Evolutionary conservation across 2,113 vertebrate species (phyloP).

Genomic region (Hystrix brachyura): DNA sequence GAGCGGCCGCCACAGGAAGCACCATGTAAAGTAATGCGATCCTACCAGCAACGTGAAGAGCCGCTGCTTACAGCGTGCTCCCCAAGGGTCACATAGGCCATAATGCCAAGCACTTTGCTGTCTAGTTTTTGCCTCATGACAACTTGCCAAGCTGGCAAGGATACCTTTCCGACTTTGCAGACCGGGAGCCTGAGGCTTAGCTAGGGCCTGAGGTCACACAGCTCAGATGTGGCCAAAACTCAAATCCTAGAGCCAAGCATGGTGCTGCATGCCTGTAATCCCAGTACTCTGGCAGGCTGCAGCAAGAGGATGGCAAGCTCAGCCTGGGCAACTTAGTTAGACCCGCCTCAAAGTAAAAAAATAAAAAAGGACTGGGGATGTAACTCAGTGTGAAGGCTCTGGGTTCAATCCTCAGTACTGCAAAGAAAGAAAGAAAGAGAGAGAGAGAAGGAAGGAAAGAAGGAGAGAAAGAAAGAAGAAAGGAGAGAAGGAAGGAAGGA

Average conservation of each 20-base stretch:
- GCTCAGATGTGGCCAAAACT: background rate
- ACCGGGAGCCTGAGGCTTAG: background rate
- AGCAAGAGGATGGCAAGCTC: background rate
- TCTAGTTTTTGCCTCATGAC: background rate
- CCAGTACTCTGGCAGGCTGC: background rate
- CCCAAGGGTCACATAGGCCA: background rate
- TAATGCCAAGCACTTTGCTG: accelerated
- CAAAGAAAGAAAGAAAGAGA: background rate
- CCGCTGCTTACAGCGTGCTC: background rate
- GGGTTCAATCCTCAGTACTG: background rate
- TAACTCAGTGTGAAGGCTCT: background rate
- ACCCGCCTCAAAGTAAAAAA: background rate
- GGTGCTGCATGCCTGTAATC: background rate
- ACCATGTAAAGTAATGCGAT: background rate
- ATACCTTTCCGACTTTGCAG: background rate
- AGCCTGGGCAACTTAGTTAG: background rate
- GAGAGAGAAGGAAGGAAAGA: too few species aligned
- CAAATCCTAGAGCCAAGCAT: background rate
- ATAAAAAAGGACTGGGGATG: background rate
- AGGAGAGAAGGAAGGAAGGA: too few species aligned
- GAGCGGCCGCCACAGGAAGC: background rate
- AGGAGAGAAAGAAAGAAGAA: too few species aligned
- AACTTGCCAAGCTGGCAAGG: background rate
- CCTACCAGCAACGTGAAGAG: background rate
- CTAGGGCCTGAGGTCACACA: background rate